Conservation (phyloP, 2,113 vertebrate genomes). For the Scomber scombrus region DNA sequence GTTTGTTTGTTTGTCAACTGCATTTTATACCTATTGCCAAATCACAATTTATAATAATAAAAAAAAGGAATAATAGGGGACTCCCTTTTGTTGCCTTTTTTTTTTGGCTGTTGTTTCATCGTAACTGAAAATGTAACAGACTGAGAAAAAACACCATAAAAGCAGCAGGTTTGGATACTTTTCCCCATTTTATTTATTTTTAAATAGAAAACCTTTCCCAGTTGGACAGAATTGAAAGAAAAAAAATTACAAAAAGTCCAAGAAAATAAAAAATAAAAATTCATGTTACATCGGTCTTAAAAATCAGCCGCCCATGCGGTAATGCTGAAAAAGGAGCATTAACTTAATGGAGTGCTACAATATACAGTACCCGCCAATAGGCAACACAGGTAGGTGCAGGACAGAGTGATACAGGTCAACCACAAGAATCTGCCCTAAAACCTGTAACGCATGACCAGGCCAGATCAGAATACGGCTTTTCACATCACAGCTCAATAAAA, state of each 20-base stretch:
- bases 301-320: slow-evolving; percentile 33
- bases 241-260: slow-evolving; percentile 59
- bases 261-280: slow-evolving; percentile 43
- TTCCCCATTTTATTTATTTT: slow-evolving; percentile 78
- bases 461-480: neutral
- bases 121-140: neutral
- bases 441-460: slow-evolving; percentile 19
- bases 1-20: too few relatives aligned
- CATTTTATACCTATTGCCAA: too few relatives aligned
- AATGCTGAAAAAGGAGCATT: slow-evolving; percentile 29
- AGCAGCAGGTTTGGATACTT: slow-evolving; percentile 46
- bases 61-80: too few relatives aligned
- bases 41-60: too few relatives aligned
- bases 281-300: slow-evolving; percentile 43
- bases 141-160: slow-evolving; percentile 13
- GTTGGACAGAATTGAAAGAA: slow-evolving; percentile 69
- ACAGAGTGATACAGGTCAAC: slow-evolving; percentile 2
- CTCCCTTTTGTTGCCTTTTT: too few relatives aligned
- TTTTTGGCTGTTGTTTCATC: too few relatives aligned
- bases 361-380: slow-evolving; percentile 27
- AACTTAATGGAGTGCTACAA: slow-evolving; percentile 25
- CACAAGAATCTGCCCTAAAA: slow-evolving; percentile 18
- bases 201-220: slow-evolving; percentile 84
- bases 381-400: slow-evolving; percentile 8
- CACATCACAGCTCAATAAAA: slow-evolving; percentile 12